Evolutionary conservation across 2,797 vertebrate genomes (phyloP), one percentile per base, ranked within the genome.

Genomic region (Brachyrhaphis roseni): DNA sequence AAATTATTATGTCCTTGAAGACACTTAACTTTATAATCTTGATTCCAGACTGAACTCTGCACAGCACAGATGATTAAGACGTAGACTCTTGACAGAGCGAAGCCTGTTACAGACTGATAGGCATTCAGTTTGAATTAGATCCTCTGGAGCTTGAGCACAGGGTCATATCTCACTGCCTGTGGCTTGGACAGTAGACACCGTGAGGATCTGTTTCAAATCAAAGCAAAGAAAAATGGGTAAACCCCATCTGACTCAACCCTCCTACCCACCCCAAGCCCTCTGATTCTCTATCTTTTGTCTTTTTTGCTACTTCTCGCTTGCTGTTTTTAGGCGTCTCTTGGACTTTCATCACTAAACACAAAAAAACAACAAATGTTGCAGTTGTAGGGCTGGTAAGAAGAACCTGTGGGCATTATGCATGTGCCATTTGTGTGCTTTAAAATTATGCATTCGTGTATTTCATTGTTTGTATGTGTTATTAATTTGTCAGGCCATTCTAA

Each of bases 181-280:
- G 86, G 84, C 83, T 89, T 94, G 92, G 89, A 92, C 62, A 72
- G 82, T 74, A 85, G 79, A 87, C 82, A 73, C 53, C 39, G 47
- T 39, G 76, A 81, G 84, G 89, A 90, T 93, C 91, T 94, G 94
- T 92, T 93, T 92, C 86, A 88, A 92, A 93, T 94, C 87, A 93
- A 79, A 82, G 83, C n/a, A 86, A 71, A 88, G 78, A 90, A 90
- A 95, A 91, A 87, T 11, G 83, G 80, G 62, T 83, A 77, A 87
- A 90, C 78, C 82, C 78, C 82, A 84, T 91, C 88, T 91, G 84
- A 89, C 87, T 92, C 85, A 89, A 79, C 79, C 47, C 80, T 57
- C 81, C 79, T 85, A 46, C 70, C 15, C 72, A 53, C 23, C 47
- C 28, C 59, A 74, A 64, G 53, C 71, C 59, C 74, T 84, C 59